Conservation (phyloP, 2,113 vertebrate genomes). For the Phodopus roborovskii region DNA sequence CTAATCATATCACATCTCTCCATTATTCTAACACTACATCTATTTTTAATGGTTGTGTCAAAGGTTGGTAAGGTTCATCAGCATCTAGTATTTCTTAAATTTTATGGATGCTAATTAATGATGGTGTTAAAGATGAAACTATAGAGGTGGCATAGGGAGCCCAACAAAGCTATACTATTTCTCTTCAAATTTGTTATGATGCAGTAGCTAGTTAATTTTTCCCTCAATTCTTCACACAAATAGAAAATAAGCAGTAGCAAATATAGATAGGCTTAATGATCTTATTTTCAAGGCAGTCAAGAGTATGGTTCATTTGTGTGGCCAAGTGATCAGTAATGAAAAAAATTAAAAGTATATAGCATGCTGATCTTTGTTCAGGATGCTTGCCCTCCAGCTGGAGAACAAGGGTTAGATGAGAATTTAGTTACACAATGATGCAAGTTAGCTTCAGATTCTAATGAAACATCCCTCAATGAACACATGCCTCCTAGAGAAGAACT, state of each 20-base stretch:
- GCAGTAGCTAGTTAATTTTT: not conserved
- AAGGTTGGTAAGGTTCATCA: not conserved
- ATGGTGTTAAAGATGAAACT: not conserved
- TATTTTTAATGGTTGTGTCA: not conserved
- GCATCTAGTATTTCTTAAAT: not conserved
- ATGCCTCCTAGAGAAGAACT: not conserved
- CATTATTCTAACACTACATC: not conserved
- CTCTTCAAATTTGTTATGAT: not conserved
- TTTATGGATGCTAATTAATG: not conserved
- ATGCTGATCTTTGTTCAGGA: not conserved
- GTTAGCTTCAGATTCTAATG: constrained; percentile 2
- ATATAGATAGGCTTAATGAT: not conserved
- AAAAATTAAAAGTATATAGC: not conserved
- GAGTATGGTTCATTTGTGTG: not conserved
- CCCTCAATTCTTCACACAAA: not conserved
- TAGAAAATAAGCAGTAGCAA: not conserved
- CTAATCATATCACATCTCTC: not conserved
- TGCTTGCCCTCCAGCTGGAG: not conserved
- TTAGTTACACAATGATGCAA: constrained; percentile 42
- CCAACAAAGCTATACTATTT: not conserved
- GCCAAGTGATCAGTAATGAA: constrained; percentile 26
- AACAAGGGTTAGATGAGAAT: not conserved
- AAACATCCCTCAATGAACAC: not conserved
- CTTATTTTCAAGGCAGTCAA: constrained; percentile 20
- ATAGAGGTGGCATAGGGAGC: not conserved